Conservation (phyloP, 2,113 vertebrate genomes). For the Ginglymostoma cirratum region DNA sequence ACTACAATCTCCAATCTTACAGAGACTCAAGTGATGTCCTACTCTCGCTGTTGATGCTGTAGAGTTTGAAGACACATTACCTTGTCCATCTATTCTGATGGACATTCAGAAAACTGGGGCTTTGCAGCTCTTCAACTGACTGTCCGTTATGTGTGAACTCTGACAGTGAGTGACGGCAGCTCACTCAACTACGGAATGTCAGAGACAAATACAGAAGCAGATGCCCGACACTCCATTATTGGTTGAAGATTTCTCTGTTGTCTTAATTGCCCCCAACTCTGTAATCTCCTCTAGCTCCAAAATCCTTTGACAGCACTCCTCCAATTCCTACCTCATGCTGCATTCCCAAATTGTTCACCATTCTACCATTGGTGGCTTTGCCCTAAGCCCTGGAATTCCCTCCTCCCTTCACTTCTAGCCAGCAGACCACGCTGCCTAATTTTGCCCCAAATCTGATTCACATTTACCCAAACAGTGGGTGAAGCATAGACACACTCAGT, state of each 20-base stretch:
- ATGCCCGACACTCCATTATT: too few relatives aligned
- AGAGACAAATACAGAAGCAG: not conserved
- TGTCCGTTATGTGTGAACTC: not conserved
- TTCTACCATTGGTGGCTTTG: not conserved
- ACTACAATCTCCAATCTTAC: not conserved
- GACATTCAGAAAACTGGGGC: too few relatives aligned
- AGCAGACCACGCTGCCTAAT: too few relatives aligned
- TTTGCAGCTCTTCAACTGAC: not conserved
- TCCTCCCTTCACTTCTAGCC: too few relatives aligned
- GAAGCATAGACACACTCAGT: too few relatives aligned
- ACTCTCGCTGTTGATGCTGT: not conserved
- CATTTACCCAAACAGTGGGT: too few relatives aligned
- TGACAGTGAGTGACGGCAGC: not conserved
- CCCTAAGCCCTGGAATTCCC: too few relatives aligned
- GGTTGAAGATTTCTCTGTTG: too few relatives aligned
- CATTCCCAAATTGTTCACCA: not conserved
- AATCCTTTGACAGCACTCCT: not conserved
- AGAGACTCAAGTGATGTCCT: not conserved
- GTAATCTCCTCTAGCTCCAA: not conserved
- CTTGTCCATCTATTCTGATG: not conserved
- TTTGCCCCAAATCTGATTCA: too few relatives aligned
- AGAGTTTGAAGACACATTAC: not conserved
- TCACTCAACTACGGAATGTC: not conserved
- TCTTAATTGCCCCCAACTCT: too few relatives aligned
- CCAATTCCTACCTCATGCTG: not conserved